Evolutionary conservation across 2,888 invertebrate species (phyloP).

Genomic region (Phaedon cochleariae): DNA sequence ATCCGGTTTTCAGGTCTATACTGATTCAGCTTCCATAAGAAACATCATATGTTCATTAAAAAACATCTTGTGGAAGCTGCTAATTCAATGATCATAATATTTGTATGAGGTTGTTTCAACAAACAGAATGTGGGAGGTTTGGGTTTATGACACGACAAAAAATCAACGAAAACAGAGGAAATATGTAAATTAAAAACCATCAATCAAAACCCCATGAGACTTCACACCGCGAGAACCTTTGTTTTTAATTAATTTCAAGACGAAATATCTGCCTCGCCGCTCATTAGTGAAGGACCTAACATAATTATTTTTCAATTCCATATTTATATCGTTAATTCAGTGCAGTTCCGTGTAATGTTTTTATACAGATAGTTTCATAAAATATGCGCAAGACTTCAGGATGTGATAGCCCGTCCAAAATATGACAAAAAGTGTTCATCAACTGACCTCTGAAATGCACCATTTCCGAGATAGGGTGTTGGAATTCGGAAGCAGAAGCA

Average conservation of each 20-base stretch:
- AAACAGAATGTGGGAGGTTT: not conserved
- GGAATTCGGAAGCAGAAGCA: too few relatives aligned
- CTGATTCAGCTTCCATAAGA: too few relatives aligned
- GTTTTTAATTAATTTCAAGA: conserved; percentile 12
- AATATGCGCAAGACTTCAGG: too few relatives aligned
- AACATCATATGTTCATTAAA: too few relatives aligned
- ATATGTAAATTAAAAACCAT: not conserved
- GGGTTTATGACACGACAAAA: not conserved
- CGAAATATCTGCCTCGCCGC: conserved; percentile 2
- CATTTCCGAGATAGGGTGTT: too few relatives aligned
- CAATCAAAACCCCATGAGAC: not conserved
- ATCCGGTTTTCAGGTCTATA: too few relatives aligned
- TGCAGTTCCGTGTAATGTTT: conserved; percentile 5
- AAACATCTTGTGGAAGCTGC: too few relatives aligned
- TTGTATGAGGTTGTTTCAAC: not conserved
- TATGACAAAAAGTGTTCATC: too few relatives aligned
- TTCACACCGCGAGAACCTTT: not conserved
- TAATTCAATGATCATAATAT: not conserved
- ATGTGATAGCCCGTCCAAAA: too few relatives aligned
- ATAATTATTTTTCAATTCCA: conserved; percentile 30
- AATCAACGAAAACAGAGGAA: not conserved
- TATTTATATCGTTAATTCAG: conserved; percentile 31
- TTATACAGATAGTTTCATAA: too few relatives aligned
- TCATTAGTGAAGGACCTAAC: conserved; percentile 15
- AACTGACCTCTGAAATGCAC: too few relatives aligned